Conservation (phyloP, 2,888 invertebrate species). For the Leucophenga maculata region DNA sequence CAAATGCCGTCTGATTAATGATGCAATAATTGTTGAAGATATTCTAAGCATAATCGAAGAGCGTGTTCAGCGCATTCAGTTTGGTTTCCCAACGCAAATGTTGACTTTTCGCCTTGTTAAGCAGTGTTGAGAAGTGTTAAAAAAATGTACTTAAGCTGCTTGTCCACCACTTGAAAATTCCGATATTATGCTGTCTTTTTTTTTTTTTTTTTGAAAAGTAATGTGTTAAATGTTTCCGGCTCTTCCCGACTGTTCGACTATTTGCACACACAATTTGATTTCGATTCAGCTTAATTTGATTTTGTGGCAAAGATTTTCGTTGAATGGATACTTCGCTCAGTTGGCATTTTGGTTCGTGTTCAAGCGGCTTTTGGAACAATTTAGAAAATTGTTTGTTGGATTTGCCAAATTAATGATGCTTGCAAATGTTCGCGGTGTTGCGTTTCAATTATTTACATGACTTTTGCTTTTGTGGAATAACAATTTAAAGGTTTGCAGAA, state of each 20-base stretch:
- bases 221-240: not conserved
- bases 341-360: not conserved
- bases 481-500: not conserved
- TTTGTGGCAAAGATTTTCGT: constrained; percentile 1
- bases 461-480: not conserved
- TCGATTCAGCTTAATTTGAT: not conserved
- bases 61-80: not conserved
- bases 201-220: too few relatives aligned
- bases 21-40: constrained; percentile 62
- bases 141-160: too few relatives aligned
- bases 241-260: constrained; percentile 28
- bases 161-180: not conserved
- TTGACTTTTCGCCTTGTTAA: constrained; percentile 36
- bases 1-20: constrained; percentile 67
- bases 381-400: constrained; percentile 14
- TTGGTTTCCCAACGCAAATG: not conserved
- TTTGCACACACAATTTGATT: constrained; percentile 35
- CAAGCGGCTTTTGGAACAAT: not conserved
- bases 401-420: constrained; percentile 11
- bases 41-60: not conserved
- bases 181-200: constrained; percentile 50
- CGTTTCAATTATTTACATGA: not conserved
- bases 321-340: not conserved
- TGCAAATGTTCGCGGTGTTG: constrained; percentile 2
- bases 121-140: constrained; percentile 28